phyloP scores from a whole-genome alignment of 2,888 invertebrate species.

The Ephialtes manifestator region DNA sequence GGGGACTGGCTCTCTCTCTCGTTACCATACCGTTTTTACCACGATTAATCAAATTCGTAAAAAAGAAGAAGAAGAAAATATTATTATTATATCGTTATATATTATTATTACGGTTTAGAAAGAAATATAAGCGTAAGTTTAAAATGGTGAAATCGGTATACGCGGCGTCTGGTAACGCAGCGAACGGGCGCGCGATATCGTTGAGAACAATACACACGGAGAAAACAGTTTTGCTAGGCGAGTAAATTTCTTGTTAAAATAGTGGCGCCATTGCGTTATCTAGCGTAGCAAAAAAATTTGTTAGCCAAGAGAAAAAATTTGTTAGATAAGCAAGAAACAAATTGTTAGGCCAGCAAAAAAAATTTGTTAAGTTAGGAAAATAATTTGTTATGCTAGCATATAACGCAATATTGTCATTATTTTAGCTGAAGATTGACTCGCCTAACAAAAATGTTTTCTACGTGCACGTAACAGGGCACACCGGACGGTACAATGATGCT shows the following conservation, averaged over 20 bases:
- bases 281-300: too few relatives aligned
- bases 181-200: constrained; percentile 28
- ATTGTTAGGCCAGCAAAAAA: too few relatives aligned
- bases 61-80: constrained; percentile 3
- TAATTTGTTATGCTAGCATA: too few relatives aligned
- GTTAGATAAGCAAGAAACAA: too few relatives aligned
- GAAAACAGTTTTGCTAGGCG: too few relatives aligned
- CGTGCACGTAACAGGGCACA: constrained; percentile 23
- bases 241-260: too few relatives aligned
- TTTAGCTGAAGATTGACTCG: too few relatives aligned
- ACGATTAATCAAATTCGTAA: constrained; percentile 55
- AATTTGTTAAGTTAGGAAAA: too few relatives aligned
- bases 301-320: too few relatives aligned
- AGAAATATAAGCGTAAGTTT: constrained; percentile 23
- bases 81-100: constrained; percentile 39
- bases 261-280: too few relatives aligned
- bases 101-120: constrained; percentile 22
- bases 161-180: constrained; percentile 48
- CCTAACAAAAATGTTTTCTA: too few relatives aligned
- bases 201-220: constrained; percentile 7
- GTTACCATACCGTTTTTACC: constrained; percentile 66
- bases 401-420: too few relatives aligned
- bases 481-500: constrained; percentile 44
- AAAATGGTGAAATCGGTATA: constrained; percentile 33
- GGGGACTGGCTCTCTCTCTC: constrained; percentile 79